Percentiles rank a stretch among this genome's conserved stretches.
Conservation (phyloP, 2,113 vertebrate species). For the Halcyon senegalensis region DNA sequence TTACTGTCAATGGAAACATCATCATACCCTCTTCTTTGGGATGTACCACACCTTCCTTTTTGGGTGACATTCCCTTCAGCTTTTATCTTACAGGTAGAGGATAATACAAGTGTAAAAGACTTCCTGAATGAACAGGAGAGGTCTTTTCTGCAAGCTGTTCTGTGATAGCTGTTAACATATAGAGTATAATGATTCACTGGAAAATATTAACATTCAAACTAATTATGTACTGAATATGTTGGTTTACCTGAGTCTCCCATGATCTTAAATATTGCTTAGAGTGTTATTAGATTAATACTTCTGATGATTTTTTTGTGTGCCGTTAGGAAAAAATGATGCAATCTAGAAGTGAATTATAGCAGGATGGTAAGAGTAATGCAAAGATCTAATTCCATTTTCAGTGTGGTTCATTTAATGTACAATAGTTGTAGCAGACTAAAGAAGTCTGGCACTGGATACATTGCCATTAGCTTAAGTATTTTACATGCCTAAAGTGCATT, state of each 20-base stretch:
- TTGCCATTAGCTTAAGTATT: conserved; percentile 21
- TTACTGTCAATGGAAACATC: neutral
- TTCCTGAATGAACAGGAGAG: neutral
- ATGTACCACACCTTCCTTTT: neutral
- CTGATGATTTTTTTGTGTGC: neutral
- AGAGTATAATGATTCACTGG: neutral
- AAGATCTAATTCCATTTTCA: conserved; percentile 58
- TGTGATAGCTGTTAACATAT: neutral
- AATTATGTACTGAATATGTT: neutral
- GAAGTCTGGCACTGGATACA: neutral
- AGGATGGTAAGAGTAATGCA: conserved; percentile 18
- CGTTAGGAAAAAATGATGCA: conserved; percentile 20
- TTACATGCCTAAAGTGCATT: conserved; percentile 21
- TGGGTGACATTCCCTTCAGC: neutral
- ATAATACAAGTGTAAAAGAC: neutral
- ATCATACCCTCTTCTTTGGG: neutral
- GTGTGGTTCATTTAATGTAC: conserved; percentile 27
- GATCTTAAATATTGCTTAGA: neutral
- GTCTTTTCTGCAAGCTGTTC: neutral
- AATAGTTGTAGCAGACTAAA: neutral
- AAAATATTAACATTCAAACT: neutral
- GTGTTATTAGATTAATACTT: conserved; percentile 19
- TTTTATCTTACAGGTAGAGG: neutral
- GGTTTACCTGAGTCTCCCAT: conserved; percentile 1
- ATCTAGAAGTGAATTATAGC: conserved; percentile 42